Conservation (phyloP, 2,797 vertebrate species). For the Xerus rutilus region DNA sequence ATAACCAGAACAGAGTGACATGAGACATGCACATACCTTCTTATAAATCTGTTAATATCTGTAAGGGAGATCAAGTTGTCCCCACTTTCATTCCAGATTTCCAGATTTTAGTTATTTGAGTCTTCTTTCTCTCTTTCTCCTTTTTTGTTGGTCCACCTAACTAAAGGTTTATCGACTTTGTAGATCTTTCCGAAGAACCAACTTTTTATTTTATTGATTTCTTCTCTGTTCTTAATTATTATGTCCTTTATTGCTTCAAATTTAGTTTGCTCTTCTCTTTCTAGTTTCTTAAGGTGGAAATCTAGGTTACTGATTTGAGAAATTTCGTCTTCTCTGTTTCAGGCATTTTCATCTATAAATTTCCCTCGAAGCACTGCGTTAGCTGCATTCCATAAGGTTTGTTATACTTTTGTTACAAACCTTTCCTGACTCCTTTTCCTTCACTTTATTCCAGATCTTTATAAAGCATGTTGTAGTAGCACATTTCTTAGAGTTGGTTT, state of each 20-base stretch:
- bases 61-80: not conserved
- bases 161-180: slow-evolving; percentile 31
- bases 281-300: slow-evolving; percentile 38
- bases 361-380: not conserved
- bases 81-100: slow-evolving; percentile 3
- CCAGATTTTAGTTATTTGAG: not conserved
- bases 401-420: not conserved
- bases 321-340: not conserved
- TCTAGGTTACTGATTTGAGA: slow-evolving; percentile 30
- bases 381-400: not conserved
- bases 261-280: slow-evolving; percentile 36
- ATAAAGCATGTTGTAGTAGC: not conserved
- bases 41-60: slow-evolving; percentile 2
- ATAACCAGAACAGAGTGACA: not conserved
- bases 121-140: not conserved
- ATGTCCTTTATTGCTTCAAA: not conserved
- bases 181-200: slow-evolving; percentile 48
- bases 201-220: slow-evolving; percentile 42
- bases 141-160: slow-evolving; percentile 4
- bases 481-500: not conserved
- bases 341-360: slow-evolving; percentile 46
- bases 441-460: slow-evolving; percentile 16
- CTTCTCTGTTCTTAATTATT: not conserved
- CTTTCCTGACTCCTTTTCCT: not conserved
- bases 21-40: slow-evolving; percentile 24